A percentile compares a stretch with the other conserved stretches of the same genome.
Conservation (phyloP, 2,888 invertebrate genomes). For the Cheilosia pagana region DNA sequence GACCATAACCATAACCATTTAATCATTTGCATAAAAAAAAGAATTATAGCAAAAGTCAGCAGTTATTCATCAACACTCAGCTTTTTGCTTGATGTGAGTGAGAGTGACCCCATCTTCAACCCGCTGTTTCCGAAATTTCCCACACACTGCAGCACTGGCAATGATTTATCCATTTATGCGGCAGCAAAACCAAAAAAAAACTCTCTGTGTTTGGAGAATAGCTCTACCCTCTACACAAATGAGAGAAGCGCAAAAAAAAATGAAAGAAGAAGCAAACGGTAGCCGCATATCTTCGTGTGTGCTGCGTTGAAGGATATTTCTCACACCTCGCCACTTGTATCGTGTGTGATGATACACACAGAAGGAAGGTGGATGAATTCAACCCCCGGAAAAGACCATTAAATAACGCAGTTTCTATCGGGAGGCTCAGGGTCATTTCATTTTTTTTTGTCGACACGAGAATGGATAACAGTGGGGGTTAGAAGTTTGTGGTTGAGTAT, state of each 20-base stretch:
- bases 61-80: constrained; percentile 62
- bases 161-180: constrained; percentile 64
- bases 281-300: constrained; percentile 47
- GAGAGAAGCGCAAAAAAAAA: constrained; percentile 9
- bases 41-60: constrained; percentile 45
- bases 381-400: constrained; percentile 46
- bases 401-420: constrained; percentile 50
- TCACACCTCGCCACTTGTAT: constrained; percentile 11
- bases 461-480: not conserved
- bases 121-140: constrained; percentile 14
- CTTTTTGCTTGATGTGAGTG: constrained; percentile 32
- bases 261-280: constrained; percentile 5
- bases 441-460: not conserved
- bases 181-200: constrained; percentile 30
- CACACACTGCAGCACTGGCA: constrained; percentile 21
- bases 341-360: constrained; percentile 15
- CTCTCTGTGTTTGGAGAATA: constrained; percentile 12
- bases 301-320: constrained; percentile 36
- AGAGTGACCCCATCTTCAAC: constrained; percentile 27
- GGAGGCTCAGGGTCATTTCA: constrained; percentile 43
- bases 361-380: constrained; percentile 32
- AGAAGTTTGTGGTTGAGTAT: constrained; percentile 5
- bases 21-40: constrained; percentile 25
- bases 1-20: constrained; percentile 20
- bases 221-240: constrained; percentile 16